Percentiles rank a stretch among this genome's conserved stretches.
Evolutionary conservation across 2,888 invertebrate genomes (phyloP).

Genomic region (Plagodis dolabraria): DNA sequence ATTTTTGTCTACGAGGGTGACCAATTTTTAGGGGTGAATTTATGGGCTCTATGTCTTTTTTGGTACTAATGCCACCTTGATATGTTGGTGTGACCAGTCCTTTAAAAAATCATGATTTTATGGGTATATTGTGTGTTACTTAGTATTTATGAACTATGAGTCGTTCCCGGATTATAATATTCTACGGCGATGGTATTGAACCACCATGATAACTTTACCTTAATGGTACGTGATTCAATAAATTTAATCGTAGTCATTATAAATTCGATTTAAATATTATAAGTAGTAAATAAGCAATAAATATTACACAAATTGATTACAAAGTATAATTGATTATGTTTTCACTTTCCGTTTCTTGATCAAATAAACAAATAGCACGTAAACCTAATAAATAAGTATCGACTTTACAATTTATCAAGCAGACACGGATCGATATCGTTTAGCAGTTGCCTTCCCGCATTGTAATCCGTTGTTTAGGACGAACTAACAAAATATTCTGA

Average conservation of each 20-base stretch:
- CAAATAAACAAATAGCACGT: constrained; percentile 46
- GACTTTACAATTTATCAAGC: constrained; percentile 73
- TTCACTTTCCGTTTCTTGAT: constrained; percentile 6
- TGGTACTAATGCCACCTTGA: constrained; percentile 62
- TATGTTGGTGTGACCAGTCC: constrained; percentile 48
- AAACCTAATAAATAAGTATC: constrained; percentile 60
- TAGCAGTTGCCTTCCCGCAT: constrained; percentile 71
- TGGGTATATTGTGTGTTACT: constrained; percentile 21
- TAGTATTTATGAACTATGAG: constrained; percentile 23
- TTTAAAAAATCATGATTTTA: constrained; percentile 34
- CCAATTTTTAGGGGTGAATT: constrained; percentile 79
- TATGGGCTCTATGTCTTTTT: constrained; percentile 70
- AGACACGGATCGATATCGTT: constrained; percentile 67
- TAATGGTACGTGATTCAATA: constrained; percentile 4
- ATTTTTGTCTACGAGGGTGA: constrained; percentile 82
- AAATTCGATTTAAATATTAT: constrained; percentile 7
- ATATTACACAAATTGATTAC: background rate
- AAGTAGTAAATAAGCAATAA: no score
- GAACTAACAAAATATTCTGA: constrained; percentile 81
- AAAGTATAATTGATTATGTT: constrained; percentile 2
- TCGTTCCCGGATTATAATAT: constrained; percentile 23
- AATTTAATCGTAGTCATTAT: constrained; percentile 1
- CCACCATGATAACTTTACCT: constrained; percentile 7
- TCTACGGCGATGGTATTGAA: constrained; percentile 6
- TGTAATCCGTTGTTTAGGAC: constrained; percentile 82